Conservation (phyloP, 2,113 vertebrate species). For the Amphiprion percula region DNA sequence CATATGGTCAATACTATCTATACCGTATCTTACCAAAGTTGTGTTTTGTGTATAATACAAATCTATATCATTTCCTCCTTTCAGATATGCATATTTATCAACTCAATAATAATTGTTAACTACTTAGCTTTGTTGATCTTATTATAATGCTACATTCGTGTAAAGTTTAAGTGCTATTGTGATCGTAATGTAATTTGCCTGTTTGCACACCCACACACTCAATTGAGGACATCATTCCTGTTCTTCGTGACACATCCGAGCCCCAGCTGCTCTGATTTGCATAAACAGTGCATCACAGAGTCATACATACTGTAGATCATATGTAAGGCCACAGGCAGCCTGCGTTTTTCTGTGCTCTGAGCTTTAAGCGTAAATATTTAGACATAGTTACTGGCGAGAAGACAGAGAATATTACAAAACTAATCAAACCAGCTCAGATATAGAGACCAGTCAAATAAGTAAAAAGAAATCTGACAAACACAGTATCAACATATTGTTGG, state of each 20-base stretch:
- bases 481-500: neutral
- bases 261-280: slow-evolving; percentile 17
- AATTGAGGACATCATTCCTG: slow-evolving; percentile 3
- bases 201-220: neutral
- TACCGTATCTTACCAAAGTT: neutral
- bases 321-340: slow-evolving; percentile 9
- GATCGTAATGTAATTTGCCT: slow-evolving; percentile 2
- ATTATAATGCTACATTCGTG: neutral
- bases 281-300: slow-evolving; percentile 18
- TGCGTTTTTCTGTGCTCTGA: slow-evolving; percentile 1
- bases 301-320: slow-evolving; percentile 6
- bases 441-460: neutral
- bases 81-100: slow-evolving; percentile 3
- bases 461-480: neutral
- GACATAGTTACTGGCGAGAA: neutral
- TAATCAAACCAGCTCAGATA: neutral
- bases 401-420: neutral
- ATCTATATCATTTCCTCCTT: neutral
- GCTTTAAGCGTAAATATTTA: neutral
- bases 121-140: neutral
- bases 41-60: neutral
- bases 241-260: slow-evolving; percentile 4
- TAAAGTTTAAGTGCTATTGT: neutral
- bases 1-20: neutral
- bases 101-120: neutral